Evolutionary conservation across 2,113 vertebrate species (phyloP).

Genomic region (Pluvialis apricaria): DNA sequence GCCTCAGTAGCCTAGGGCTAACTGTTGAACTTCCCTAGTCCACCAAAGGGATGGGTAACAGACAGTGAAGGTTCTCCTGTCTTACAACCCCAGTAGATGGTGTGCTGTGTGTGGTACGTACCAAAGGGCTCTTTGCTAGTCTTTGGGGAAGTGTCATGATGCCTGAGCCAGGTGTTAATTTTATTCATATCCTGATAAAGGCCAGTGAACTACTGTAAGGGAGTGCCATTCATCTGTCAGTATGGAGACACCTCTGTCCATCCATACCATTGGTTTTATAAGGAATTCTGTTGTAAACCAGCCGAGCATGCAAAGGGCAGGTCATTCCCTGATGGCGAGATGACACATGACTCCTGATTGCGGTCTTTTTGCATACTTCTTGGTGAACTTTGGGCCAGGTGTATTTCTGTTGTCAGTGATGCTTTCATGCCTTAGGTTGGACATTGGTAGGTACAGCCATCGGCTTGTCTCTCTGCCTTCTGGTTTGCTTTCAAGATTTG

Average conservation of each 20-base stretch:
- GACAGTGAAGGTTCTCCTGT: background rate
- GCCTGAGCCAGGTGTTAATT: background rate
- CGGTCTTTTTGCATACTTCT: background rate
- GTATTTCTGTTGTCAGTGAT: background rate
- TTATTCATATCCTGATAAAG: background rate
- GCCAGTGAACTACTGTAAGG: background rate
- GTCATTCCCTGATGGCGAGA: background rate
- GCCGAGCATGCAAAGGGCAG: background rate
- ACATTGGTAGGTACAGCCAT: background rate
- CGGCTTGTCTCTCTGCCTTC: background rate
- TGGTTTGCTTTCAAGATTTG: background rate
- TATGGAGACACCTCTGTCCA: background rate
- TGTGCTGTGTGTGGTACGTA: background rate
- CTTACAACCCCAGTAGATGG: background rate
- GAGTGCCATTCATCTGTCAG: background rate
- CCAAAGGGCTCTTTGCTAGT: background rate
- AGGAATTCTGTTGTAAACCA: background rate
- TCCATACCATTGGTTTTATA: background rate
- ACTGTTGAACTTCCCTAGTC: background rate
- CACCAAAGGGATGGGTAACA: background rate
- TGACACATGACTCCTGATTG: background rate
- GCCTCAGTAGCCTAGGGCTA: background rate
- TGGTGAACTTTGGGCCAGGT: background rate
- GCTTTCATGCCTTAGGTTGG: background rate
- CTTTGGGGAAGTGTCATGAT: background rate